phyloP scores from a whole-genome alignment of 2,797 vertebrate genomes.

The Agapornis canus region DNA sequence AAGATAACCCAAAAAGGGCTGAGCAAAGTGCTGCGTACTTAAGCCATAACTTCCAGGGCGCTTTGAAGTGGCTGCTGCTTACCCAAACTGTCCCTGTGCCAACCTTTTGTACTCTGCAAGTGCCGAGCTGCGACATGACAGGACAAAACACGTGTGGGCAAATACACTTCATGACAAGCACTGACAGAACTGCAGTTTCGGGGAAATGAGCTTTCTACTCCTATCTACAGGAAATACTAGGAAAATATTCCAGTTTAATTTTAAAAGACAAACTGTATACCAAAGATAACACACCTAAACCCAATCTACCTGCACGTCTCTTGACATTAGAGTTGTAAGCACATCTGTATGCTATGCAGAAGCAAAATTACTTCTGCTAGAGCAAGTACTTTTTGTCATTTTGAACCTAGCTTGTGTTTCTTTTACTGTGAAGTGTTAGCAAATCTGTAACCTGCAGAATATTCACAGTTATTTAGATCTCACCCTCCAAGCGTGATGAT shows the following conservation, averaged over 20 bases:
- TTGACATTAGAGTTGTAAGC: neutral
- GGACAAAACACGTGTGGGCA: neutral
- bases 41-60: neutral
- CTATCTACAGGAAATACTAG: neutral
- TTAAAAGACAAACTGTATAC: neutral
- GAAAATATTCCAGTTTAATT: neutral
- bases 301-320: neutral
- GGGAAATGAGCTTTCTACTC: neutral
- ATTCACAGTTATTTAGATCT: neutral
- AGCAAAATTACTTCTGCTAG: neutral
- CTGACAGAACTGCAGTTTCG: neutral
- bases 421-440: neutral
- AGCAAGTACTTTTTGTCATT: neutral
- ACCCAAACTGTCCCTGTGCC: neutral
- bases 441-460: neutral
- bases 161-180: neutral
- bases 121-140: accelerated
- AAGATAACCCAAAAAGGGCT: neutral
- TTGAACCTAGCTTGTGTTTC: neutral
- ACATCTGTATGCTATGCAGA: neutral
- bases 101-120: neutral
- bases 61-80: neutral
- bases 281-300: neutral
- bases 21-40: neutral
- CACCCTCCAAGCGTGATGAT: neutral